Evolutionary conservation across 2,888 invertebrate species (phyloP).

Genomic region (Pachycephus smyrnensis): DNA sequence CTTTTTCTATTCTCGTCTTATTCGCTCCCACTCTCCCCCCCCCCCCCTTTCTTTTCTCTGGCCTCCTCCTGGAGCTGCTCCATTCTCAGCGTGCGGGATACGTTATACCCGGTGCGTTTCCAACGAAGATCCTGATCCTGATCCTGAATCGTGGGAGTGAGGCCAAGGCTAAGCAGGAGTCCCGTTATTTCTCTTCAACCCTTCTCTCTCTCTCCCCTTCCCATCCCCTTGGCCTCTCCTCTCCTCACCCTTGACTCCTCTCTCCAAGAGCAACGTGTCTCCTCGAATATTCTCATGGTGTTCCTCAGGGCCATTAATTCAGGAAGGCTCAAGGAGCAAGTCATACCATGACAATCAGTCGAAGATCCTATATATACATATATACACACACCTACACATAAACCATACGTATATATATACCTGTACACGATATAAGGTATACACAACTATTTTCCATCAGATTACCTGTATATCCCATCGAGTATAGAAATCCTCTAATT

Average conservation of each 20-base stretch:
- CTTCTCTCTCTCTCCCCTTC: conserved; percentile 16
- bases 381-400: no score
- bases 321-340: not conserved
- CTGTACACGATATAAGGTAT: not conserved
- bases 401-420: not conserved
- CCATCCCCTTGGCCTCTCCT: not conserved
- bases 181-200: conserved; percentile 36
- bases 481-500: not conserved
- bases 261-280: not conserved
- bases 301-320: not conserved
- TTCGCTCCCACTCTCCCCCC: conserved; percentile 13
- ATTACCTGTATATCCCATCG: not conserved
- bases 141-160: conserved; percentile 47
- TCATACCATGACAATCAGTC: not conserved
- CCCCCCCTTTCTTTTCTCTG: conserved; percentile 33
- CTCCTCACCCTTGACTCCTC: not conserved
- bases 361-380: not conserved
- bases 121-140: conserved; percentile 30
- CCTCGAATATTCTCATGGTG: not conserved
- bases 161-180: conserved; percentile 29
- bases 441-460: not conserved
- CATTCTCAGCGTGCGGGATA: conserved; percentile 28
- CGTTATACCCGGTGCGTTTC: not conserved
- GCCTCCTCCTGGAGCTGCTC: conserved; percentile 30
- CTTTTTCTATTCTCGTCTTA: conserved; percentile 12